Evolutionary conservation across 1,140 invertebrate species (phyloP), one percentile per base, ranked within the genome.

Genomic region (Coenobita brevimanus): DNA sequence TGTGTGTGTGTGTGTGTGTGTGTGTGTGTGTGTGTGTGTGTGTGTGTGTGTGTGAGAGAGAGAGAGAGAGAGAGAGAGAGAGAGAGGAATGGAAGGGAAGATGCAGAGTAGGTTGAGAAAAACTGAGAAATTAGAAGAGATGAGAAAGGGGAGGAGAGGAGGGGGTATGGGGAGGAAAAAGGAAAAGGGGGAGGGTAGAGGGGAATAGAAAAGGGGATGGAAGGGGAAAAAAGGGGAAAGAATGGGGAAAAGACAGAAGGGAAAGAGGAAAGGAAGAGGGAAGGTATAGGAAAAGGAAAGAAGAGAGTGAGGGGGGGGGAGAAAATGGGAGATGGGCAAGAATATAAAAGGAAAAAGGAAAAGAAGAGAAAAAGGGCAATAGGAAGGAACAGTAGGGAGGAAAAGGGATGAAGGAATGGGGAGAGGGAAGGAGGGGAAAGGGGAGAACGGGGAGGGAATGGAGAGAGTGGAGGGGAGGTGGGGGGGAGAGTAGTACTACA

Each of bases 141-240:
- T 13, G 54, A 57, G 54, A 57, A n/a, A 57, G 10, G n/a, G 10
- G n/a, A 10, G n/a, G 10, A 57, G 10, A 57, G 10, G n/a, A 10
- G n/a, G 10, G n/a, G 54, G n/a, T 10, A 57, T 10, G n/a, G 54
- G n/a, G 54, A 57, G 54, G n/a, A n/a, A 57, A n/a, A 57, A n/a
- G n/a, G 54, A 57, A n/a, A 57, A n/a, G n/a, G 54, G n/a, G 54
- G n/a, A n/a, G n/a, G 54, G n/a, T 10, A 57, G 54, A 57, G 54
- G n/a, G 54, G n/a, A n/a, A 57, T 10, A 57, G 54, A 57, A n/a
- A 57, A n/a, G n/a, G 54, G n/a, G 54, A 57, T 10, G n/a, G 54
- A 57, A n/a, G n/a, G 54, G n/a, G 54, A 57, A n/a, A 57, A n/a
- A 57, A n/a, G n/a, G 54, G n/a, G 54, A 57, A n/a, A 57, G 54